These are phyloP conservation scores for Polypedilum vanderplanki DNA, from an alignment of 1,140 invertebrate species.

Conservation along the genomic window DNA sequence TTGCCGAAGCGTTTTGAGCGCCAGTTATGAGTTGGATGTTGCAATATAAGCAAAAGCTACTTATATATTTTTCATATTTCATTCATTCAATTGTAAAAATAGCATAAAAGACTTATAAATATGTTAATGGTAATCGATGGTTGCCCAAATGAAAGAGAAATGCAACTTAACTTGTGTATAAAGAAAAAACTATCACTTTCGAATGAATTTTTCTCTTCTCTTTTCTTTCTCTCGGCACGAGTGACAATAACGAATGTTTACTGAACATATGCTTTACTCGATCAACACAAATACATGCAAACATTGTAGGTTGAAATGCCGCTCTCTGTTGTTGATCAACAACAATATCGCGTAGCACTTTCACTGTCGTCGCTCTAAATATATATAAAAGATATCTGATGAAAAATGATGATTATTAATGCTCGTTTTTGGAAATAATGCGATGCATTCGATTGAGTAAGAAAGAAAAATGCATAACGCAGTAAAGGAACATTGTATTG, in stretches of 20 bases:
- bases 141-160: background rate
- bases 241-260: slow-evolving; percentile 10
- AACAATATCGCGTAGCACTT: background rate
- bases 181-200: background rate
- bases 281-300: background rate
- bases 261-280: background rate
- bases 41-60: background rate
- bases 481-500: background rate
- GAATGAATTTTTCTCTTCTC: background rate
- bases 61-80: background rate
- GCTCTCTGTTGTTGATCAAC: background rate
- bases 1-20: background rate
- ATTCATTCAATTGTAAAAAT: background rate
- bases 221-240: background rate
- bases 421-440: background rate
- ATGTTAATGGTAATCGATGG: slow-evolving; percentile 5
- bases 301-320: background rate
- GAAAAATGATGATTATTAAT: background rate
- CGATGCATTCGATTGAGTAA: background rate
- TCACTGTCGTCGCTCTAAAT: background rate
- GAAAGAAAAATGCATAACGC: background rate
- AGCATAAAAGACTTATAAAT: background rate
- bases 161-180: background rate
- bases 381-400: background rate
- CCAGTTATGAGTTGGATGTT: background rate